A percentile compares a stretch with the other conserved stretches of the same genome.
Conservation (phyloP, 2,113 vertebrate genomes). For the Poecile atricapillus region DNA sequence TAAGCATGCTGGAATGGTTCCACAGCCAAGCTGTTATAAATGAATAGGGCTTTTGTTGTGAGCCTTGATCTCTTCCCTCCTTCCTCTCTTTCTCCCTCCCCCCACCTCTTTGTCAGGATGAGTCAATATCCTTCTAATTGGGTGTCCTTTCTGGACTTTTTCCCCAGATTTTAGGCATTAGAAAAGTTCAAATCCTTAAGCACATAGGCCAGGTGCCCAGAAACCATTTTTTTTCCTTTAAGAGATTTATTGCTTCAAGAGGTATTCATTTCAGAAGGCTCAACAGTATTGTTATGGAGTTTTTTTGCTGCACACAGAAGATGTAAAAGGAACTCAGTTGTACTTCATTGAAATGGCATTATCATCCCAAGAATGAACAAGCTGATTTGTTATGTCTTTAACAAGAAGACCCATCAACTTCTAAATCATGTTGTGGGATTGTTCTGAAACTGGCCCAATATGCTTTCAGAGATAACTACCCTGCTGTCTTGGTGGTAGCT, state of each 20-base stretch:
- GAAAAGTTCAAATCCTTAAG: conserved; percentile 46
- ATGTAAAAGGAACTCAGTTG: conserved; percentile 26
- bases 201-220: neutral
- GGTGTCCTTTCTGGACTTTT: conserved; percentile 52
- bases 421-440: conserved; percentile 51
- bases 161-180: conserved; percentile 48
- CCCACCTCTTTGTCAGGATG: neutral
- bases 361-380: conserved; percentile 38
- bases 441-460: conserved; percentile 15
- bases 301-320: conserved; percentile 46
- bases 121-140: conserved; percentile 57
- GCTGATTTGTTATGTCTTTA: conserved; percentile 49
- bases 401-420: conserved; percentile 44
- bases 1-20: conserved; percentile 45
- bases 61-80: conserved; percentile 57
- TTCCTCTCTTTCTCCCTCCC: conserved; percentile 34
- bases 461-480: conserved; percentile 47
- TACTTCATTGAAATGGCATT: conserved; percentile 56
- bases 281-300: neutral
- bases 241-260: conserved; percentile 53
- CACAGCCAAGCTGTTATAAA: conserved; percentile 57
- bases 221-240: conserved; percentile 40
- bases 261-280: conserved; percentile 43
- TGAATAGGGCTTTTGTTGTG: conserved; percentile 61
- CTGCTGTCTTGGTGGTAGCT: neutral